Percentiles rank a stretch among this genome's conserved stretches.
Evolutionary conservation across 1,140 invertebrate genomes (phyloP).

Genomic region (Tetramorium parvispinum): DNA sequence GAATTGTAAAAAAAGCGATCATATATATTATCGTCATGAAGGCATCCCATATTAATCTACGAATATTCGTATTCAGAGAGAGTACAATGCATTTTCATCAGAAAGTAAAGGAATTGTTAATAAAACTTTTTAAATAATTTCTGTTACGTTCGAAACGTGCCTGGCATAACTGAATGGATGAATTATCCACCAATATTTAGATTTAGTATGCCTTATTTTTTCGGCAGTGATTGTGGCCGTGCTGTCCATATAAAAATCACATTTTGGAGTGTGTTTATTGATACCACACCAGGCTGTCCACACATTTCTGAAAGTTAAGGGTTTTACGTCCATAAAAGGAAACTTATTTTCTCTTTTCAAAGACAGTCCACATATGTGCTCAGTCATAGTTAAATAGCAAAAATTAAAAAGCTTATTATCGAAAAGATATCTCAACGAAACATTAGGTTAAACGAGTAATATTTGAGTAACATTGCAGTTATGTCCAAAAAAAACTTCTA

Average conservation of each 20-base stretch:
- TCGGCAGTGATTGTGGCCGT: constrained; percentile 74
- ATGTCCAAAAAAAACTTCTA: not conserved
- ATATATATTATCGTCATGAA: constrained; percentile 77
- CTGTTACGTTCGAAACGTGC: constrained; percentile 58
- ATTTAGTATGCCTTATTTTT: constrained; percentile 70
- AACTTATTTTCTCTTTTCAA: not conserved
- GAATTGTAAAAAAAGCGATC: constrained; percentile 79
- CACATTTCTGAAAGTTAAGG: not conserved
- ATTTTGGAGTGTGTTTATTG: constrained; percentile 73
- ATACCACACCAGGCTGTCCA: constrained; percentile 56
- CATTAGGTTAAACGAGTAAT: constrained; percentile 24
- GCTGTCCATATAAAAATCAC: constrained; percentile 73
- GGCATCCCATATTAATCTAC: constrained; percentile 81
- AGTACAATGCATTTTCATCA: not conserved
- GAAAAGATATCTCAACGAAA: not conserved
- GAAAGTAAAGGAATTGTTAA: not conserved
- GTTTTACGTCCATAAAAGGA: not conserved
- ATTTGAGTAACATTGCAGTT: not conserved
- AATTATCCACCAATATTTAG: constrained; percentile 78
- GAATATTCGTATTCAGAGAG: not conserved
- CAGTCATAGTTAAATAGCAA: constrained; percentile 2
- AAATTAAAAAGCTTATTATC: not conserved
- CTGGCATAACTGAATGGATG: constrained; percentile 81
- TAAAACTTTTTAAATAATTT: not conserved
- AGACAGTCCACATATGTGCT: constrained; percentile 34